Evolutionary conservation across 2,797 vertebrate species (phyloP).

Genomic region (Paratrypauchen microcephalus): DNA sequence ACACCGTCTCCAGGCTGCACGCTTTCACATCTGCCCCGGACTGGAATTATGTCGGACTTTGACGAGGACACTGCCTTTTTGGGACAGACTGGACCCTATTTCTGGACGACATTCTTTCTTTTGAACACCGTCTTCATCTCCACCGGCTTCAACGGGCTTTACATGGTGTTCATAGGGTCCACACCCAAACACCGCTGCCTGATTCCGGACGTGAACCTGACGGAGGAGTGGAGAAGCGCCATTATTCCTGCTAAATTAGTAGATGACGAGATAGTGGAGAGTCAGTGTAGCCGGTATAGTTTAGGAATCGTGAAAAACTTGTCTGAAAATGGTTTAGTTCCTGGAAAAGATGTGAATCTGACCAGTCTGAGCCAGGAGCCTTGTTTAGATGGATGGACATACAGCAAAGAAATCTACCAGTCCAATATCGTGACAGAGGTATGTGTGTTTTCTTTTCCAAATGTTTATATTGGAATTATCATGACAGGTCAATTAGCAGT

Average conservation of each 20-base stretch:
- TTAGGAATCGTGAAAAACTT: conserved; percentile 77
- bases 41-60: conserved; percentile 79
- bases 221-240: conserved; percentile 79
- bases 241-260: conserved; percentile 75
- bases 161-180: conserved; percentile 82
- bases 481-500: too few species aligned
- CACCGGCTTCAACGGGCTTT: conserved; percentile 87
- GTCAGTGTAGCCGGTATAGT: conserved; percentile 73
- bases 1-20: conserved; percentile 31
- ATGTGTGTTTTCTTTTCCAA: too few species aligned
- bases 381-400: conserved; percentile 83
- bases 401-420: conserved; percentile 79
- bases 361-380: conserved; percentile 76
- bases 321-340: conserved; percentile 75
- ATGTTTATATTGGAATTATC: too few species aligned
- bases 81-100: conserved; percentile 84
- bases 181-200: conserved; percentile 83
- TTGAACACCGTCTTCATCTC: conserved; percentile 86
- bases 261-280: conserved; percentile 61
- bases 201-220: conserved; percentile 82
- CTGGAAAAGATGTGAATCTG: conserved; percentile 79
- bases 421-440: conserved; percentile 86
- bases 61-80: conserved; percentile 82
- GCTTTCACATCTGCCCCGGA: conserved; percentile 14
- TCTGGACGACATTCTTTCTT: conserved; percentile 84